Evolutionary conservation across 2,797 vertebrate species (phyloP).

Genomic region (Thunnus albacares): DNA sequence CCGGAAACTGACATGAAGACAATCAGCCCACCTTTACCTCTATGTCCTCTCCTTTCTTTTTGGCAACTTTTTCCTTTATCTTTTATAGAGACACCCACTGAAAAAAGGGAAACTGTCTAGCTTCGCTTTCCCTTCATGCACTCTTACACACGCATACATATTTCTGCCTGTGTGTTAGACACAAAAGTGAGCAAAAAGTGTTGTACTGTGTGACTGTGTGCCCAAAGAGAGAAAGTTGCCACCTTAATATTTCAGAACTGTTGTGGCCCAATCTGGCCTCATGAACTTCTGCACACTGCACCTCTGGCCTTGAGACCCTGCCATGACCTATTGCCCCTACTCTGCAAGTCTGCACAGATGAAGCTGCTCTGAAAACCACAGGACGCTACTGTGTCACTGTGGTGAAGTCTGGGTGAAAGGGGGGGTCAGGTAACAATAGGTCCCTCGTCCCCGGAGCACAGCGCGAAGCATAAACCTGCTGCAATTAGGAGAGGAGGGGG

Average conservation of each 20-base stretch:
- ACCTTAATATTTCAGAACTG: neutral
- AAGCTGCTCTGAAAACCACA: no score
- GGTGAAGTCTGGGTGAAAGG: no score
- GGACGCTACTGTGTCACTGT: no score
- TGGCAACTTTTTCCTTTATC: neutral
- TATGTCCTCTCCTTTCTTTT: neutral
- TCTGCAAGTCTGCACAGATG: no score
- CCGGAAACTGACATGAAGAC: conserved; percentile 13
- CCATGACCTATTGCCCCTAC: no score
- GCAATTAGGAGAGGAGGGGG: no score
- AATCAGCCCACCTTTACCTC: conserved; percentile 11
- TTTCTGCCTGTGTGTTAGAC: neutral
- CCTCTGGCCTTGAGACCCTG: no score
- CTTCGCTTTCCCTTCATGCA: neutral
- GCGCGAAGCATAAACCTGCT: no score
- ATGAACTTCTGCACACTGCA: no score
- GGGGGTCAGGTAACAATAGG: no score
- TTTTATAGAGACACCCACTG: neutral
- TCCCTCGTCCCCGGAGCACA: no score
- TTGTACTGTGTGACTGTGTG: neutral
- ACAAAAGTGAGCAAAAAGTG: neutral
- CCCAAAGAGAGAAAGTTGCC: conserved; percentile 1
- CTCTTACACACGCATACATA: neutral
- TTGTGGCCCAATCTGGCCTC: no score
- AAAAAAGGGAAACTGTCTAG: neutral